Conservation (phyloP, 2,888 invertebrate genomes). For the Meta bourneti region DNA sequence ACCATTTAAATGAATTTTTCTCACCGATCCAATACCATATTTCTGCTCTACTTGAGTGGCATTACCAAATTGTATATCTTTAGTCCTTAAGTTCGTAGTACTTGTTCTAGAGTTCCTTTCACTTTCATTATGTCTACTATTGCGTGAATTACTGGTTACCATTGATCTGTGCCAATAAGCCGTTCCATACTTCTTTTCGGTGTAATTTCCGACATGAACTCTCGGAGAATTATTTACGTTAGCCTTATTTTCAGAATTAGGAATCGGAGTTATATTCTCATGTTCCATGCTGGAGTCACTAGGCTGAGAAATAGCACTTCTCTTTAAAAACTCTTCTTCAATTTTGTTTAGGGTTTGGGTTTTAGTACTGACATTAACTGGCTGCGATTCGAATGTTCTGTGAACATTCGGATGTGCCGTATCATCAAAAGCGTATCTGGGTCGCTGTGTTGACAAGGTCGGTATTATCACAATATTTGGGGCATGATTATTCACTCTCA, state of each 20-base stretch:
- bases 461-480: background rate
- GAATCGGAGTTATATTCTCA: background rate
- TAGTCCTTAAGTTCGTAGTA: background rate
- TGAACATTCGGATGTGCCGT: background rate
- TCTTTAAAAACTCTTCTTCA: background rate
- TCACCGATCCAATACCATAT: conserved; percentile 20
- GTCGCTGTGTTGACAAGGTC: background rate
- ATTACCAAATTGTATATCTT: background rate
- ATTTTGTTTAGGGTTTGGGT: too few relatives aligned
- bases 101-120: background rate
- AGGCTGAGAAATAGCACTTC: background rate
- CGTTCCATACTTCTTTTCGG: conserved; percentile 58
- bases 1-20: background rate
- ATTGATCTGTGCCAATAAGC: conserved; percentile 60
- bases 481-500: background rate
- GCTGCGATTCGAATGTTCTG: background rate
- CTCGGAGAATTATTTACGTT: background rate
- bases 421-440: background rate
- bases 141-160: background rate
- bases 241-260: background rate
- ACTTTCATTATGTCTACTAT: background rate
- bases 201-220: background rate
- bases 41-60: background rate
- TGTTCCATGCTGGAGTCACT: background rate
- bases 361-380: background rate